Conservation (phyloP, 2,113 vertebrate species). For the Seriola rivoliana region DNA sequence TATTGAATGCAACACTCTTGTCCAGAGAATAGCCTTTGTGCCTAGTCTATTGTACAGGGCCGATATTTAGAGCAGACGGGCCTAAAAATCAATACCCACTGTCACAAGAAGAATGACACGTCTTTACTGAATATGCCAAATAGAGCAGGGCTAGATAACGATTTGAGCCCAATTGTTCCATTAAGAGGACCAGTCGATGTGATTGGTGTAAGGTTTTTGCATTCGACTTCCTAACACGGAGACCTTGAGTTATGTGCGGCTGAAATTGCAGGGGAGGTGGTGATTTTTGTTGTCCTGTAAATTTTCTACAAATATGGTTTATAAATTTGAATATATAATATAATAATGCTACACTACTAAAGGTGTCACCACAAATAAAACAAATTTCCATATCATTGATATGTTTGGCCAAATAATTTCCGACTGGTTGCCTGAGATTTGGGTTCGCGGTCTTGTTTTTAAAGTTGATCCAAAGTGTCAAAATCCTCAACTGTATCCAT, state of each 20-base stretch:
- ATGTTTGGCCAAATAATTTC: not conserved
- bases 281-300: not conserved
- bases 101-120: slow-evolving; percentile 75
- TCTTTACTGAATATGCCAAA: slow-evolving; percentile 69
- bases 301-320: not conserved
- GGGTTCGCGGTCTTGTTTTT: not conserved
- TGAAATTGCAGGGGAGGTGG: not conserved
- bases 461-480: not conserved
- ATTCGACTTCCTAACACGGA: slow-evolving; percentile 35
- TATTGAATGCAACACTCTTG: slow-evolving; percentile 57
- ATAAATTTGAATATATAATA: not conserved
- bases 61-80: slow-evolving; percentile 68
- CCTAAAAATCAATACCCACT: slow-evolving; percentile 76
- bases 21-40: slow-evolving; percentile 69
- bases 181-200: slow-evolving; percentile 60
- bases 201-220: slow-evolving; percentile 46
- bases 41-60: slow-evolving; percentile 50
- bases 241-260: slow-evolving; percentile 38
- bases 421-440: not conserved
- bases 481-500: not conserved
- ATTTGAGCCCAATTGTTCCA: slow-evolving; percentile 54
- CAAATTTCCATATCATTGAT: not conserved
- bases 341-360: not conserved
- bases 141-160: slow-evolving; percentile 62
- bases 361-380: not conserved